Evolutionary conservation across 2,888 invertebrate species (phyloP).

Genomic region (Allygus modestus): DNA sequence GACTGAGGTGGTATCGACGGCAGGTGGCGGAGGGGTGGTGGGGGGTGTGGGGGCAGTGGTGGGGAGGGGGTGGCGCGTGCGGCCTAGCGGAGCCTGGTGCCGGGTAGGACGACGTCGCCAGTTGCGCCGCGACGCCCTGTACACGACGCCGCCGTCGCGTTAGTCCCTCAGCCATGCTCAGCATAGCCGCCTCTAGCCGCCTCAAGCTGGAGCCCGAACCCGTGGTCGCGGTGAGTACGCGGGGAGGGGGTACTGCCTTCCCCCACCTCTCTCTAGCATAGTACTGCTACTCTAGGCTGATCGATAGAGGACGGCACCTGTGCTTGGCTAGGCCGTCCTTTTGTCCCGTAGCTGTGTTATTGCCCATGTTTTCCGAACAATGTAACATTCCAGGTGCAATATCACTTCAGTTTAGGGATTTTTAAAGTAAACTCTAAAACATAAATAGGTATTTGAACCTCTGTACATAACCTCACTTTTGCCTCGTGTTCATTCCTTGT

Average conservation of each 20-base stretch:
- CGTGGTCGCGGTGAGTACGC: conserved; percentile 60
- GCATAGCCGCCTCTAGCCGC: conserved; percentile 61
- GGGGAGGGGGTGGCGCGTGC: conserved; percentile 66
- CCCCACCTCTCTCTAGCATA: conserved; percentile 47
- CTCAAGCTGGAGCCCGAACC: conserved; percentile 61
- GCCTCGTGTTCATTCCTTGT: not conserved
- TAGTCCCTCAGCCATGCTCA: conserved; percentile 62
- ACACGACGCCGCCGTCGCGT: conserved; percentile 68
- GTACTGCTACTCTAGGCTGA: not conserved
- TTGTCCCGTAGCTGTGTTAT: not conserved
- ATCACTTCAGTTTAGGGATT: too few species aligned
- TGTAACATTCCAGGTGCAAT: too few species aligned
- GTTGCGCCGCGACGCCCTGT: conserved; percentile 57
- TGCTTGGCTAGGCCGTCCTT: not conserved
- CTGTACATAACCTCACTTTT: conserved; percentile 11
- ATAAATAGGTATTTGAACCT: too few species aligned
- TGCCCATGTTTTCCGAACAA: too few species aligned
- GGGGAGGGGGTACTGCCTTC: conserved; percentile 47
- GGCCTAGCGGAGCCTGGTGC: conserved; percentile 71
- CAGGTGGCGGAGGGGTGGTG: conserved; percentile 72
- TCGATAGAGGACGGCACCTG: conserved; percentile 1
- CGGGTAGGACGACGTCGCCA: conserved; percentile 73
- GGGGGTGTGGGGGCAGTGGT: conserved; percentile 68
- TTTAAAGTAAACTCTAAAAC: too few species aligned
- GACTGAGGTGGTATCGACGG: conserved; percentile 54